Conservation (phyloP, 1,140 invertebrate species). For the Pinna nobilis region DNA sequence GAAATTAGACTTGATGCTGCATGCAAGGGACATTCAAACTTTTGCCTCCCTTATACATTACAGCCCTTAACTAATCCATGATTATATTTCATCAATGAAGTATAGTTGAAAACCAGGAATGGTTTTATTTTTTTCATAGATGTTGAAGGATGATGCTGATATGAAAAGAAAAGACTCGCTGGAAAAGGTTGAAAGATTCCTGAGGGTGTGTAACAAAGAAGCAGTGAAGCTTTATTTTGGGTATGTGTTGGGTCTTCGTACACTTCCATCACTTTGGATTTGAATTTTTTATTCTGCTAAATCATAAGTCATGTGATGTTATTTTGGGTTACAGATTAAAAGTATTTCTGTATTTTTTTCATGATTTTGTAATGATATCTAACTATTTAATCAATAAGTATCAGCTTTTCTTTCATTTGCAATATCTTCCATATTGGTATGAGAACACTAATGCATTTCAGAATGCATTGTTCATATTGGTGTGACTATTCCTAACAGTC, state of each 20-base stretch:
- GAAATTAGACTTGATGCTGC: background rate
- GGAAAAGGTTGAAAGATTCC: constrained; percentile 55
- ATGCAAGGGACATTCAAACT: too few relatives aligned
- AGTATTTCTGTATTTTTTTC: background rate
- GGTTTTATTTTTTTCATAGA: constrained; percentile 33
- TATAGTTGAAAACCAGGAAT: background rate
- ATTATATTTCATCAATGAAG: too few relatives aligned
- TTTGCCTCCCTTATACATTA: too few relatives aligned
- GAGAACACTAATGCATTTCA: too few relatives aligned
- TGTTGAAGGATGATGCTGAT: constrained; percentile 43
- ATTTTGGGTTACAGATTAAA: background rate
- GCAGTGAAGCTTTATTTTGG: constrained; percentile 44
- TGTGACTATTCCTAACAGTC: too few relatives aligned
- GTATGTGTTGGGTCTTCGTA: constrained; percentile 33
- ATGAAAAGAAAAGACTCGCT: constrained; percentile 45
- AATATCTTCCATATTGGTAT: too few relatives aligned
- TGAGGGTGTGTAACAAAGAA: constrained; percentile 51
- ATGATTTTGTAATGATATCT: too few relatives aligned
- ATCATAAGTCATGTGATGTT: background rate
- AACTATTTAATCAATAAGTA: too few relatives aligned
- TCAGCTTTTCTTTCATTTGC: too few relatives aligned
- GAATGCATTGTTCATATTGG: too few relatives aligned
- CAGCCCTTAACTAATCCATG: too few relatives aligned
- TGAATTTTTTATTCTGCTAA: background rate
- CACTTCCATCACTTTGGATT: background rate